Conservation (phyloP, 2,797 vertebrate genomes). For the Pteropus rufus region DNA sequence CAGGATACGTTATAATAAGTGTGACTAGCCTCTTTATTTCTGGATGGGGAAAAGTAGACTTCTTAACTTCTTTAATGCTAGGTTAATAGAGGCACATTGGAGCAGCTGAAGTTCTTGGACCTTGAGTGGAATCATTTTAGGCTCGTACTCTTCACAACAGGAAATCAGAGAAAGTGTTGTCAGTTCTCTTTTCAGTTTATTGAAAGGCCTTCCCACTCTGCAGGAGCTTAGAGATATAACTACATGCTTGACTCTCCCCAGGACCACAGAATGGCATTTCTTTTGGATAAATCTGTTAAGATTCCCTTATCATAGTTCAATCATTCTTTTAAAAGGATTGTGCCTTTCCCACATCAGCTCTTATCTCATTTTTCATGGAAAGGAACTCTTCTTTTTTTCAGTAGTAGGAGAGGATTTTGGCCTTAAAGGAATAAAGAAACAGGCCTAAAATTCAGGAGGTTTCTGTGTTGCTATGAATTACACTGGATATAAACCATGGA, state of each 20-base stretch:
- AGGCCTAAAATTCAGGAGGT: not conserved
- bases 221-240: not conserved
- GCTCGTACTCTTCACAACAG: not conserved
- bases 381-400: not conserved
- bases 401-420: not conserved
- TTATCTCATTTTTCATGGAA: not conserved
- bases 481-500: not conserved
- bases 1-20: not conserved
- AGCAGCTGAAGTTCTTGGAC: not conserved
- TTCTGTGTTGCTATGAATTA: not conserved
- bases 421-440: not conserved
- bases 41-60: not conserved
- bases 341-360: not conserved
- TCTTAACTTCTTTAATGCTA: not conserved
- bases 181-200: not conserved
- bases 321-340: not conserved
- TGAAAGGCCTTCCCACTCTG: not conserved
- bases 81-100: not conserved
- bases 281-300: not conserved
- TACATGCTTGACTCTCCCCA: not conserved
- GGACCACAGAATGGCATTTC: not conserved
- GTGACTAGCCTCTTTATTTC: constrained; percentile 3
- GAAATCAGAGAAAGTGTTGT: not conserved
- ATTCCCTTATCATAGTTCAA: not conserved
- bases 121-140: not conserved